Conservation (phyloP, 2,888 invertebrate species). For the Aproaerema taeniolella region DNA sequence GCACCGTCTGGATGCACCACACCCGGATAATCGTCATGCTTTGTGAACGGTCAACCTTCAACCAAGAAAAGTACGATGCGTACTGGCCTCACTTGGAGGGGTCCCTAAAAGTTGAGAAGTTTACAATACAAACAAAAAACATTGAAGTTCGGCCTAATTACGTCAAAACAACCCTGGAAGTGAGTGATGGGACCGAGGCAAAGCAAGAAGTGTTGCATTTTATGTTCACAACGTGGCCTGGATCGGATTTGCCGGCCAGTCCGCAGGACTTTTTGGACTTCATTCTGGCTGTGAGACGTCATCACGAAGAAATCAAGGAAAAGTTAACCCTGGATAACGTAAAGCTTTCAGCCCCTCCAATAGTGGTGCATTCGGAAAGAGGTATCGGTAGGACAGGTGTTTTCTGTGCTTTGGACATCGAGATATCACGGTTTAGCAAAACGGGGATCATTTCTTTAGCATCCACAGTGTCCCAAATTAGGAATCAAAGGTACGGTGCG, state of each 20-base stretch:
- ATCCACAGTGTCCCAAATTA: background rate
- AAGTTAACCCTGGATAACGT: background rate
- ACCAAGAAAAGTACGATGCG: background rate
- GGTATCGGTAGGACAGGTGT: constrained; percentile 1
- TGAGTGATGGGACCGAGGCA: constrained; percentile 6
- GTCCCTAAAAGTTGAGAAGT: background rate
- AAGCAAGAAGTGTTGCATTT: constrained; percentile 6
- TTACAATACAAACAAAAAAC: constrained; percentile 3
- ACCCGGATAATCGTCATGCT: background rate
- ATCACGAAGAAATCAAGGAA: background rate
- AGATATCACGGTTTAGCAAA: background rate
- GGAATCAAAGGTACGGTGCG: background rate
- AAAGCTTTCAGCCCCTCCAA: background rate
- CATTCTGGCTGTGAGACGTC: constrained; percentile 1
- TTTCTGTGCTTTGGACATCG: constrained; percentile 2
- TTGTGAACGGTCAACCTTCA: background rate
- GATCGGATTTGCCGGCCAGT: background rate
- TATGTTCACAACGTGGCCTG: constrained; percentile 2
- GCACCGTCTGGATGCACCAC: background rate
- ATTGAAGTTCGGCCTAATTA: constrained; percentile 3
- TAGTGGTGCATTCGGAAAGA: constrained; percentile 1
- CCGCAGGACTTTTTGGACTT: constrained; percentile 7
- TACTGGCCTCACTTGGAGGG: background rate
- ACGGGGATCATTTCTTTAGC: background rate
- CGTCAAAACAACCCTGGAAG: constrained; percentile 3